phyloP scores from a whole-genome alignment of 2,888 invertebrate genomes.

The Teleogryllus oceanicus region DNA sequence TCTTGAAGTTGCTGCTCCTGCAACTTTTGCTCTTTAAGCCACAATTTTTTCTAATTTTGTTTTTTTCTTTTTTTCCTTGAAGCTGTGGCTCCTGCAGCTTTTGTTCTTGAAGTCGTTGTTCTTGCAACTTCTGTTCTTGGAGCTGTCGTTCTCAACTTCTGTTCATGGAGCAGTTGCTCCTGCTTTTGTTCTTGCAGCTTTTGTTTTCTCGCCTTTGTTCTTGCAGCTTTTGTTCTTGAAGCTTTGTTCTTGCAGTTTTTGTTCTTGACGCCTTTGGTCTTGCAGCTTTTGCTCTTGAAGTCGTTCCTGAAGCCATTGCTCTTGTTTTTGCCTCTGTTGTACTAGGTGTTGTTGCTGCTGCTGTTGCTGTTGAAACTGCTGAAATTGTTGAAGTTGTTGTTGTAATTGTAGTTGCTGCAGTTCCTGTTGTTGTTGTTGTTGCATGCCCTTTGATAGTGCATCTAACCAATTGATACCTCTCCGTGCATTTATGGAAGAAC shows the following conservation, averaged over 20 bases:
- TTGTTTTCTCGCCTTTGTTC: constrained; percentile 4
- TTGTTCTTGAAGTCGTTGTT: background rate
- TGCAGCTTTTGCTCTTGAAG: background rate
- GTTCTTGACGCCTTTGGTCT: background rate
- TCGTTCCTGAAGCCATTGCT: background rate
- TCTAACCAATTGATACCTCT: background rate
- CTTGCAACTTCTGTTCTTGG: constrained; percentile 8
- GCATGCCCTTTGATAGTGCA: background rate
- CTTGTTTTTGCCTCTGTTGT: background rate
- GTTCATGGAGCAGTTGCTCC: background rate
- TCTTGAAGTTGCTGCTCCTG: background rate
- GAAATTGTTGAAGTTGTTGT: background rate
- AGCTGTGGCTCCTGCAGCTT: constrained; percentile 12
- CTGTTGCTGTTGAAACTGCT: background rate
- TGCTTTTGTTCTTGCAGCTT: background rate
- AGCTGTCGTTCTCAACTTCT: background rate
- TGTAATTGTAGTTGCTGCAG: background rate
- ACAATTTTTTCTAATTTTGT: background rate
- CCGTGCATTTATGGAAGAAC: too few relatives aligned
- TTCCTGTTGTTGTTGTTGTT: constrained; percentile 18
- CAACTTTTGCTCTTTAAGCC: background rate
- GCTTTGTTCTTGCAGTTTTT: background rate
- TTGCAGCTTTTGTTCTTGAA: background rate
- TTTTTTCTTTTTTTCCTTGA: background rate
- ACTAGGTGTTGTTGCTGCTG: background rate